Conservation (phyloP, 2,888 invertebrate species). For the Liposcelis brunnea region DNA sequence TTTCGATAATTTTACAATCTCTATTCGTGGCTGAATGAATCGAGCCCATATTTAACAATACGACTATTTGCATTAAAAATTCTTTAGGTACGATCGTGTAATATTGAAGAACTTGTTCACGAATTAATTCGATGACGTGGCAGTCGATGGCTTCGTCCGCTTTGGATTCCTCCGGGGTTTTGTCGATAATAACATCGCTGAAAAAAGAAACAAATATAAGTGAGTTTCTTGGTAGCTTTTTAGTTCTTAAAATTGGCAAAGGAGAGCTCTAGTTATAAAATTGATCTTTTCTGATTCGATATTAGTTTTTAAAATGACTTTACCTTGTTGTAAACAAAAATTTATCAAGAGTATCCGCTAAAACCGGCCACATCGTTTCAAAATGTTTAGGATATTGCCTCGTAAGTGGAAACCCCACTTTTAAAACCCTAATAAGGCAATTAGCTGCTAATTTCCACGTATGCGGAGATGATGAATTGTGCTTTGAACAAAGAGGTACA, state of each 20-base stretch:
- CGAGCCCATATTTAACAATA: constrained; percentile 68
- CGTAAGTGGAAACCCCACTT: constrained; percentile 74
- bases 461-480: constrained; percentile 54
- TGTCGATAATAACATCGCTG: constrained; percentile 26
- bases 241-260: no score
- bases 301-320: no score
- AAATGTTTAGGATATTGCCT: constrained; percentile 57
- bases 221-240: no score
- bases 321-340: constrained; percentile 61
- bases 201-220: constrained; percentile 15
- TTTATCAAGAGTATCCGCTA: constrained; percentile 72
- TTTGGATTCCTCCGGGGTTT: constrained; percentile 34
- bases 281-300: no score
- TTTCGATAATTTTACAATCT: constrained; percentile 16
- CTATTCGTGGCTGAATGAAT: constrained; percentile 53
- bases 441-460: constrained; percentile 63
- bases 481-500: constrained; percentile 60
- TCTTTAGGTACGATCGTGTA: constrained; percentile 60
- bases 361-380: constrained; percentile 65
- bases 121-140: constrained; percentile 60
- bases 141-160: constrained; percentile 68
- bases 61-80: constrained; percentile 66
- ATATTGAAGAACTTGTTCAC: constrained; percentile 67
- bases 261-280: no score
- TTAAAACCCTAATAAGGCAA: constrained; percentile 57